Conservation (phyloP, 2,113 vertebrate genomes). For the Abramis brama region DNA sequence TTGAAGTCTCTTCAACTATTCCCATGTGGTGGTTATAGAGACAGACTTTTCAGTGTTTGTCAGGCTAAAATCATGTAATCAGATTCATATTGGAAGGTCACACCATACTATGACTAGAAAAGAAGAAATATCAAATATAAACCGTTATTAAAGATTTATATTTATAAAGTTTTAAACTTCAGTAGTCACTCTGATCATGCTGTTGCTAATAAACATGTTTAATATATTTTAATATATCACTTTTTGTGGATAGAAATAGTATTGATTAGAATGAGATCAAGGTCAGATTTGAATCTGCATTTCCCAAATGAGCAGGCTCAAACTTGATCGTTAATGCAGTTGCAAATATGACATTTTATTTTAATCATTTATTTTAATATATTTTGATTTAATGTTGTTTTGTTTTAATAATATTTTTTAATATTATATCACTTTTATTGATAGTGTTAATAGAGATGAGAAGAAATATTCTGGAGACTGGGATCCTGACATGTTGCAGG, state of each 20-base stretch:
- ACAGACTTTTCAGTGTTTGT: not conserved
- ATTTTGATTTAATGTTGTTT: no score
- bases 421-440: no score
- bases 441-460: no score
- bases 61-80: not conserved
- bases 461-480: not conserved
- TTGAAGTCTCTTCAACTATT: conserved; percentile 50
- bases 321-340: not conserved
- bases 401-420: no score
- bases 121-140: not conserved
- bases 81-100: not conserved
- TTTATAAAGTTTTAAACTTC: not conserved
- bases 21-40: conserved; percentile 26
- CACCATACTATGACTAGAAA: not conserved
- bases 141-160: not conserved
- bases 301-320: not conserved
- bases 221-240: not conserved
- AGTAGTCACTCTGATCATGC: not conserved
- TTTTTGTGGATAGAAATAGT: not conserved
- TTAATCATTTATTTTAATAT: no score
- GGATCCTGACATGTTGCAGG: not conserved
- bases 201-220: not conserved
- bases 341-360: not conserved
- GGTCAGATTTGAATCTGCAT: no score
- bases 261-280: no score